Percentiles rank a stretch among this genome's conserved stretches.
phyloP scores from a whole-genome alignment of 2,113 vertebrate genomes.

The Lethenteron reissneri region DNA sequence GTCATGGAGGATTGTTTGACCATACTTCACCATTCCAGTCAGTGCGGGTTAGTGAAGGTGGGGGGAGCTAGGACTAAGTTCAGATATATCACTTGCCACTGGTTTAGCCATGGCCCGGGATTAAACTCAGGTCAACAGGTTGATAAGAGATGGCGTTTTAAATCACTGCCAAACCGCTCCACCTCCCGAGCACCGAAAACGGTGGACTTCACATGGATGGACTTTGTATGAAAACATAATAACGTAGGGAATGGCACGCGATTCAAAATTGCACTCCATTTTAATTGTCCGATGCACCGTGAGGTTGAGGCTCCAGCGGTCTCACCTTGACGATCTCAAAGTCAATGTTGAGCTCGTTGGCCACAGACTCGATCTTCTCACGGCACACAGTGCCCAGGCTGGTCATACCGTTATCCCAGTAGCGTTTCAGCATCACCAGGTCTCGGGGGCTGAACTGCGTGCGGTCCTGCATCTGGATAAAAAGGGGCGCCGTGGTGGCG shows the following conservation, averaged over 20 bases:
- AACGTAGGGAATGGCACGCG: neutral
- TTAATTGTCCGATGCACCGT: neutral
- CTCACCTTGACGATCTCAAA: conserved; percentile 96
- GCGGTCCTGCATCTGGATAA: conserved; percentile 68
- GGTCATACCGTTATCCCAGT: conserved; percentile 97
- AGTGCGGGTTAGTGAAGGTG: too few relatives aligned
- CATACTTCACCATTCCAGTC: too few relatives aligned
- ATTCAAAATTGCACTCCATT: neutral
- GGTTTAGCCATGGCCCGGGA: too few relatives aligned
- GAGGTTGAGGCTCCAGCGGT: conserved; percentile 3
- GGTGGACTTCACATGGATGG: conserved; percentile 15
- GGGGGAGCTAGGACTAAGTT: too few relatives aligned
- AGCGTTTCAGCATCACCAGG: conserved; percentile 69
- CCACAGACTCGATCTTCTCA: conserved; percentile 86
- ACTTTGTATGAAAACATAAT: neutral
- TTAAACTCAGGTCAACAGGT: neutral
- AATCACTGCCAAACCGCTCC: conserved; percentile 8
- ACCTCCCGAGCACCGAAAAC: conserved; percentile 10
- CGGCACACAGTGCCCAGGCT: conserved; percentile 87
- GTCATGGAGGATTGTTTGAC: too few relatives aligned
- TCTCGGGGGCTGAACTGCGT: conserved; percentile 89
- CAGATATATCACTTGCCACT: too few relatives aligned
- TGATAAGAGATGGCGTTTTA: neutral
- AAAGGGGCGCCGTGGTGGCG: conserved; percentile 2
- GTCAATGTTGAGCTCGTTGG: conserved; percentile 72